Evolutionary conservation across 2,113 vertebrate genomes (phyloP).

Genomic region (Rhodinocichla rosea): DNA sequence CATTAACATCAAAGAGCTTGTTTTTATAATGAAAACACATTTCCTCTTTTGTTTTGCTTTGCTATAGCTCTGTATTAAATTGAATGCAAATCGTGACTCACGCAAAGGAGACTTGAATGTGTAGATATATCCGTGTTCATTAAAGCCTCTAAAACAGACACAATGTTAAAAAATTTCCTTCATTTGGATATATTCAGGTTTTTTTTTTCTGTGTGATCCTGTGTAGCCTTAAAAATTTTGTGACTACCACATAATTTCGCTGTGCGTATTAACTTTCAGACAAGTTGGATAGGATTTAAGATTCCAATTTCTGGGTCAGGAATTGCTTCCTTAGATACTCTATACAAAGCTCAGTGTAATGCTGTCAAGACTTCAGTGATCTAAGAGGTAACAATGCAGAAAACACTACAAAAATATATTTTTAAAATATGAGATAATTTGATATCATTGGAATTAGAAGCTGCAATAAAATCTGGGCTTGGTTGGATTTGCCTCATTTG

Average conservation of each 20-base stretch:
- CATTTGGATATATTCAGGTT: not conserved
- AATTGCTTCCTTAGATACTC: not conserved
- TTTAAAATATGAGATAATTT: not conserved
- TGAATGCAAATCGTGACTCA: not conserved
- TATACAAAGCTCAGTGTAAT: not conserved
- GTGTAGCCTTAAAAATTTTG: not conserved
- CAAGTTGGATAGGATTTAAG: not conserved
- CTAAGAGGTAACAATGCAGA: not conserved
- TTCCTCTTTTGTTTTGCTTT: slow-evolving; percentile 51
- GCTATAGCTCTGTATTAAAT: not conserved
- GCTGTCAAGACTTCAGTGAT: not conserved
- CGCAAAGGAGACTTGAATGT: not conserved
- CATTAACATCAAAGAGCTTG: slow-evolving; percentile 68
- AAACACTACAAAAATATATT: not conserved
- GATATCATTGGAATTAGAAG: not conserved
- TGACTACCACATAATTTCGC: not conserved
- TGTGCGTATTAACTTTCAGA: not conserved
- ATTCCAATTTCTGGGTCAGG: not conserved
- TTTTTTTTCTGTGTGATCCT: not conserved
- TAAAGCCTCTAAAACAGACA: not conserved
- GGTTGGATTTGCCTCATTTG: not conserved
- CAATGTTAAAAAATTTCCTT: not conserved
- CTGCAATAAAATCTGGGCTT: not conserved
- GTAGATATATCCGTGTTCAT: not conserved
- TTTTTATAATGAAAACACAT: slow-evolving; percentile 51